Percentiles rank a stretch among this genome's conserved stretches.
phyloP scores from a whole-genome alignment of 2,113 vertebrate species.

The human (Homo sapiens) region DNA sequence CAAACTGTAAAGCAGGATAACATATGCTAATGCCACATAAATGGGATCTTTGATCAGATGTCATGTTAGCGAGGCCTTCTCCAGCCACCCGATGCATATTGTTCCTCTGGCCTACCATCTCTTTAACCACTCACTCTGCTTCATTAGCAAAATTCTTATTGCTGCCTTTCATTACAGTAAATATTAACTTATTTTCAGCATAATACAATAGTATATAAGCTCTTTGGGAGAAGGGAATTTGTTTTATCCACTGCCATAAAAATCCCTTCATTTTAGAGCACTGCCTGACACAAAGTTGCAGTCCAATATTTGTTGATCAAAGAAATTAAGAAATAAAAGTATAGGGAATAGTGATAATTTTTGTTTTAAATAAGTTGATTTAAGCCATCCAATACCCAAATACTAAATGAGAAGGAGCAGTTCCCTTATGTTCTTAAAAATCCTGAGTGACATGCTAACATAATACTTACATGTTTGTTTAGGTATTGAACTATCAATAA shows the following conservation, averaged over 20 bases:
- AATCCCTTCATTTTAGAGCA: background rate
- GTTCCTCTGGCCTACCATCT: background rate
- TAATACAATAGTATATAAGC: background rate
- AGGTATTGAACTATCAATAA: background rate
- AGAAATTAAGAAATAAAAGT: background rate
- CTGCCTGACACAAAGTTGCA: background rate
- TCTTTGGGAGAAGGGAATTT: background rate
- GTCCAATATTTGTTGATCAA: slow-evolving; percentile 12
- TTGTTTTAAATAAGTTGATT: slow-evolving; percentile 3
- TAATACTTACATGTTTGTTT: background rate
- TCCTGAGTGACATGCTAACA: background rate
- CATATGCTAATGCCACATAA: background rate
- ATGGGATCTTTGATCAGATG: background rate
- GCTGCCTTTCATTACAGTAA: background rate
- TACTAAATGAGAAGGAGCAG: background rate
- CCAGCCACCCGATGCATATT: background rate
- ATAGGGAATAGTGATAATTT: background rate
- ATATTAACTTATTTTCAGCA: background rate
- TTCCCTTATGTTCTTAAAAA: background rate
- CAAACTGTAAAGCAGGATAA: background rate
- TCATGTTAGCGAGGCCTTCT: background rate
- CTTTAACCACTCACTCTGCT: background rate
- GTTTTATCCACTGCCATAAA: background rate
- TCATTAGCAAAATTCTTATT: background rate
- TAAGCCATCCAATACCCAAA: background rate